Conservation (phyloP, 2,797 vertebrate genomes). For the Morelia viridis region DNA sequence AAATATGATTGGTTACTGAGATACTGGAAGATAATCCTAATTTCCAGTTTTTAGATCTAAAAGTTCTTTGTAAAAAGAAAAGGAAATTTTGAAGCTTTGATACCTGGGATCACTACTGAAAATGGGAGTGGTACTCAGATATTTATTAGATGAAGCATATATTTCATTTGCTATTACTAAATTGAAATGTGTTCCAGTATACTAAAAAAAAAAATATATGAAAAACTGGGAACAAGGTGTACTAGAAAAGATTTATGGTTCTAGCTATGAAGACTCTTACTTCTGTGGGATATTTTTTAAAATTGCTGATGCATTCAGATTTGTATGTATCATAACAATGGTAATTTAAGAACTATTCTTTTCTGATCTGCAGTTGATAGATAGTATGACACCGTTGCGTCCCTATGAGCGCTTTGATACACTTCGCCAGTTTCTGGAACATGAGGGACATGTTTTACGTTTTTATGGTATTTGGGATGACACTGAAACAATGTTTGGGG, state of each 20-base stretch:
- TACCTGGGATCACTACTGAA: background rate
- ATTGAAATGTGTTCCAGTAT: constrained; percentile 25
- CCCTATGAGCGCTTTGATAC: constrained; percentile 84
- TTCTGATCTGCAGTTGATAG: constrained; percentile 70
- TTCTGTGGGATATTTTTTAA: background rate
- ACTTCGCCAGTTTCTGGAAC: constrained; percentile 84
- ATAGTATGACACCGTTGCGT: constrained; percentile 76
- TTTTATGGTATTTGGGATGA: constrained; percentile 91
- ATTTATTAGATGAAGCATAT: constrained; percentile 1
- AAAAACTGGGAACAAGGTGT: background rate
- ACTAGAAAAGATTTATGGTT: background rate
- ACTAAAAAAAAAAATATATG: constrained; percentile 24
- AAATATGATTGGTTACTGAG: background rate
- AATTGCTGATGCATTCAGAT: background rate
- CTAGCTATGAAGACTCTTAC: background rate
- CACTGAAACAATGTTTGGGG: constrained; percentile 68
- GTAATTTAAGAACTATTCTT: constrained; percentile 23
- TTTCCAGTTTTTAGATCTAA: constrained; percentile 24
- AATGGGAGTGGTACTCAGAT: background rate
- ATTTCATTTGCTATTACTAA: constrained; percentile 16
- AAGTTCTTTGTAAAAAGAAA: constrained; percentile 6
- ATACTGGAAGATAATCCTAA: constrained; percentile 20
- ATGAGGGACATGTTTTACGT: constrained; percentile 82
- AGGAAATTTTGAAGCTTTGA: background rate
- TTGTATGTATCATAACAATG: background rate